Conservation (phyloP, 2,888 invertebrate species). For the Dicranocentrus wangi region DNA sequence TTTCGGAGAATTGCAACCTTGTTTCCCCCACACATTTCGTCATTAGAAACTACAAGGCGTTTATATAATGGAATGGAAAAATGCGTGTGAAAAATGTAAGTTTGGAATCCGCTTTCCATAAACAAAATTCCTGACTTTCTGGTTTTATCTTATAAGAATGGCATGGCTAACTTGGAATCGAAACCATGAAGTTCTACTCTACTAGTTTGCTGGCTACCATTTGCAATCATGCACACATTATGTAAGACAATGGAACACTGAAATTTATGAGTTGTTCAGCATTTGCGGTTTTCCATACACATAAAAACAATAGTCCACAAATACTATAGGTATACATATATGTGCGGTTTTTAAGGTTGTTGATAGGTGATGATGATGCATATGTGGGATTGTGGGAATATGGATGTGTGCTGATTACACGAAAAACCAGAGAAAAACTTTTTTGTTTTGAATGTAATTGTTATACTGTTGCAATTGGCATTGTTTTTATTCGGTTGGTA, state of each 20-base stretch:
- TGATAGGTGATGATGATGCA: background rate
- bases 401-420: constrained; percentile 35
- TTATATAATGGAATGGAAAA: too few species aligned
- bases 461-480: background rate
- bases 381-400: constrained; percentile 14
- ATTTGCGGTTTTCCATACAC: too few species aligned
- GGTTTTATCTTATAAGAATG: background rate
- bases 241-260: too few species aligned
- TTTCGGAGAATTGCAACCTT: background rate
- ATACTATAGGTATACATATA: too few species aligned
- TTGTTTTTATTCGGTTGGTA: constrained; percentile 26
- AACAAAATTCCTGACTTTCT: constrained; percentile 4
- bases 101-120: background rate
- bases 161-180: too few species aligned
- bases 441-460: constrained; percentile 9
- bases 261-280: too few species aligned
- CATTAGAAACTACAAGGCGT: too few species aligned
- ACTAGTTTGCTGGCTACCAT: too few species aligned
- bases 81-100: background rate
- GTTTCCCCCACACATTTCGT: background rate
- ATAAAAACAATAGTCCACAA: too few species aligned
- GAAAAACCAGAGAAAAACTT: constrained; percentile 22
- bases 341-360: background rate
- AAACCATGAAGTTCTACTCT: too few species aligned
- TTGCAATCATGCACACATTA: too few species aligned